Conservation (phyloP, 2,888 invertebrate species). For the Tetramorium bicarinatum region DNA sequence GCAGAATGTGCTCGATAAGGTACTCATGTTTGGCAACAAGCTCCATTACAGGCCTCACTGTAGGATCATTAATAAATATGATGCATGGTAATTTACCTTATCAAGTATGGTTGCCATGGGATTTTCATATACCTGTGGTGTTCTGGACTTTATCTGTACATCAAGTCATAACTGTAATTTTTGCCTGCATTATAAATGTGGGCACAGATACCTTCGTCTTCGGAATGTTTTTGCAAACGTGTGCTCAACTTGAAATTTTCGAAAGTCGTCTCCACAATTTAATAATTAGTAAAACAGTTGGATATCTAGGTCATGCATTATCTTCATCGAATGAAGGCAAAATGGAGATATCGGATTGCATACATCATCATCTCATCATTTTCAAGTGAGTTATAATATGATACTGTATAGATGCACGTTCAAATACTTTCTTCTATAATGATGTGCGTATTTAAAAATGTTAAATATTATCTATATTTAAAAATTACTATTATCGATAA, state of each 20-base stretch:
- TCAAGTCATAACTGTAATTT: background rate
- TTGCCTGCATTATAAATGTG: constrained; percentile 57
- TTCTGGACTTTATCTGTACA: constrained; percentile 8
- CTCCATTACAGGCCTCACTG: background rate
- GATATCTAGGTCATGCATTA: background rate
- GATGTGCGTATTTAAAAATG: background rate
- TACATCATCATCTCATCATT: constrained; percentile 17
- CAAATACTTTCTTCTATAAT: background rate
- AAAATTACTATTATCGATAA: background rate
- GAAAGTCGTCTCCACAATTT: constrained; percentile 62
- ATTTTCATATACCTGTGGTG: background rate
- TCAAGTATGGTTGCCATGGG: constrained; percentile 18
- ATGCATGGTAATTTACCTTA: constrained; percentile 13
- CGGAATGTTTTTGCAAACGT: constrained; percentile 66
- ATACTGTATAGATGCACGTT: too few relatives aligned
- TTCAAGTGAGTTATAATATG: constrained; percentile 8
- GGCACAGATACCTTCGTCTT: constrained; percentile 73
- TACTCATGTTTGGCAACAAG: background rate
- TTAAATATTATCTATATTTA: background rate
- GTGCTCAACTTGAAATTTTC: constrained; percentile 74
- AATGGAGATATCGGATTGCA: background rate
- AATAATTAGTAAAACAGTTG: background rate
- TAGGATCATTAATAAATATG: background rate
- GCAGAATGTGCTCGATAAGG: background rate
- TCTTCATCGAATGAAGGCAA: background rate